phyloP scores from a whole-genome alignment of 2,888 invertebrate species.

The Rhimphoctona megacephalus region DNA sequence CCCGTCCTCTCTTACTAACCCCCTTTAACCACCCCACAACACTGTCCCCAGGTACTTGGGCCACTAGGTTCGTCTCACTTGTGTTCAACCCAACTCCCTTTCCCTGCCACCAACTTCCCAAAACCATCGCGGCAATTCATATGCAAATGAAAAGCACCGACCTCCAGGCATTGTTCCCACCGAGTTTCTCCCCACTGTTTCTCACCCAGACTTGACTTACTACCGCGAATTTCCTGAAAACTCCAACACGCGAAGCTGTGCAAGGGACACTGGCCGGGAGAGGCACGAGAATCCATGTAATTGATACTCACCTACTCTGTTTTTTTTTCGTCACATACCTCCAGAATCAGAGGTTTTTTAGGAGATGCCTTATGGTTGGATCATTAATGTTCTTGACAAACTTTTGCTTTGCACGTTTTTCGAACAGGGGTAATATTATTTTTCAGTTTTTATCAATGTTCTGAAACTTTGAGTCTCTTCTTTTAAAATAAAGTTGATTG shows the following conservation, averaged over 20 bases:
- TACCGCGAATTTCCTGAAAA: conserved; percentile 84
- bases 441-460: background rate
- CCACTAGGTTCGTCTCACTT: conserved; percentile 12
- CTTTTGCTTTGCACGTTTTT: no score
- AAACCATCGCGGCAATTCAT: conserved; percentile 81
- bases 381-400: background rate
- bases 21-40: conserved; percentile 16
- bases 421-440: background rate
- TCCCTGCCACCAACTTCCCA: conserved; percentile 34
- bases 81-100: conserved; percentile 34
- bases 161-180: conserved; percentile 81
- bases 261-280: background rate
- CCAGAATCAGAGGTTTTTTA: background rate
- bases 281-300: conserved; percentile 78
- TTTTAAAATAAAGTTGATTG: background rate
- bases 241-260: conserved; percentile 70
- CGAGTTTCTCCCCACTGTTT: conserved; percentile 68
- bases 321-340: no score
- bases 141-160: conserved; percentile 83
- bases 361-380: background rate
- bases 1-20: conserved; percentile 21
- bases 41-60: conserved; percentile 29
- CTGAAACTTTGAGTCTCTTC: background rate
- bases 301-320: conserved; percentile 80
- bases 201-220: conserved; percentile 80